These are phyloP conservation scores for Acrocephalus scirpaceus DNA, from an alignment of 2,797 vertebrate genomes.

Conservation along the genomic window DNA sequence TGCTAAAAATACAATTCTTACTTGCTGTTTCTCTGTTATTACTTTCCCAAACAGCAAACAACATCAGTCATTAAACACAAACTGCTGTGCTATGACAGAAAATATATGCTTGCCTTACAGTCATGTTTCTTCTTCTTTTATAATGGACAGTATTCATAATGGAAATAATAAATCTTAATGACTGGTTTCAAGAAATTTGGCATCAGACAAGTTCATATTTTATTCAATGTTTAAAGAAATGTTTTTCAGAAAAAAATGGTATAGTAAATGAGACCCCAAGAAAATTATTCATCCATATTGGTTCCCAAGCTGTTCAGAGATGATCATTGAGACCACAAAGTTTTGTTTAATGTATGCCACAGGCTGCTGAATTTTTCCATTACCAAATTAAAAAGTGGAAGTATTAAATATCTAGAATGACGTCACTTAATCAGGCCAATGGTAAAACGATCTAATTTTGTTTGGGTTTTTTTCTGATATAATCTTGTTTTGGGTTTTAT, in stretches of 20 bases:
- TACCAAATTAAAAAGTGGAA: neutral
- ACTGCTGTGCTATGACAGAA: constrained; percentile 71
- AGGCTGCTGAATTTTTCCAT: neutral
- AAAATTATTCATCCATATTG: neutral
- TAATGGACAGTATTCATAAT: constrained; percentile 71
- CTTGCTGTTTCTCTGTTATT: constrained; percentile 65
- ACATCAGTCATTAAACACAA: constrained; percentile 70
- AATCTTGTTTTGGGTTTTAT: neutral
- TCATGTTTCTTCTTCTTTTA: constrained; percentile 68
- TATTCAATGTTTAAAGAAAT: constrained; percentile 31
- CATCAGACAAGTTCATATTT: constrained; percentile 56
- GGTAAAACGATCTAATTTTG: neutral
- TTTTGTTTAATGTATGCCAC: neutral
- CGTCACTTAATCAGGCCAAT: neutral
- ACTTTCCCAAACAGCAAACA: constrained; percentile 65
- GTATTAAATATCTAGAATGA: neutral
- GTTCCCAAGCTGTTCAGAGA: neutral
- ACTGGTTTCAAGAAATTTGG: constrained; percentile 60
- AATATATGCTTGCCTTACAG: constrained; percentile 73
- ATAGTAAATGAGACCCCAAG: neutral
- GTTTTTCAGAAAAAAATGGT: neutral
- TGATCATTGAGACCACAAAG: neutral
- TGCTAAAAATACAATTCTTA: constrained; percentile 55
- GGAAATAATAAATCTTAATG: constrained; percentile 72
- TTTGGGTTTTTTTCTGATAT: fast-evolving